phyloP scores from a whole-genome alignment of 2,113 vertebrate genomes.

The Nyctereutes procyonoides region DNA sequence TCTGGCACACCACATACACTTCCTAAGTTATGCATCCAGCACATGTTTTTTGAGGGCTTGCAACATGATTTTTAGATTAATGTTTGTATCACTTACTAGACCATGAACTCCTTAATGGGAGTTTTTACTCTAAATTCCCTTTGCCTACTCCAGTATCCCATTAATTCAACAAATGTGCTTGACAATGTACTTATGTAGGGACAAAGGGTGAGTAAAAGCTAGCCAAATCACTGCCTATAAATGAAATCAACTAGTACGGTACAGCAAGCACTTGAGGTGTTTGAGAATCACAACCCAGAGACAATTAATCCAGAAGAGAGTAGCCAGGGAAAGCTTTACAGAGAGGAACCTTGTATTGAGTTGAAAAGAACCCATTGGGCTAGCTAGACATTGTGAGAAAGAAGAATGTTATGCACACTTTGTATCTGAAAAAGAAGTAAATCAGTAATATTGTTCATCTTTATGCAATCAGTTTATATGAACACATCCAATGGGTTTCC shows the following conservation, averaged over 20 bases:
- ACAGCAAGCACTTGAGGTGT: neutral
- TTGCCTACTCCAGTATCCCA: neutral
- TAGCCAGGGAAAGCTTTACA: neutral
- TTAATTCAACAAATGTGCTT: neutral
- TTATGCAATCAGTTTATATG: neutral
- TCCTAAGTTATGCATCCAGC: neutral
- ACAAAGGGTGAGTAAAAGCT: slow-evolving; percentile 17
- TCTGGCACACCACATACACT: neutral
- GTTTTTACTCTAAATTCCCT: neutral
- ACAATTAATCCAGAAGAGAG: neutral
- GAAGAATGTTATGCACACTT: neutral
- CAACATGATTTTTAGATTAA: neutral
- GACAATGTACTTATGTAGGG: neutral
- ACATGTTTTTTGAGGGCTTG: neutral
- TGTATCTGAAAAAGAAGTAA: slow-evolving; percentile 30
- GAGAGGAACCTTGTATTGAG: neutral
- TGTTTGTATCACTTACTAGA: neutral
- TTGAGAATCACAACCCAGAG: neutral
- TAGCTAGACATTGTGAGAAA: slow-evolving; percentile 1
- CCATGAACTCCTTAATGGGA: neutral
- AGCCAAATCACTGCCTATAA: neutral
- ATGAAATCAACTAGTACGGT: neutral
- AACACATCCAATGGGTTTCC: slow-evolving; percentile 14
- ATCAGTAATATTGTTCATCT: slow-evolving; percentile 1
- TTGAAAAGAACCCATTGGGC: neutral